Conservation (phyloP, 2,888 invertebrate genomes). For the Loripinus fragilis region DNA sequence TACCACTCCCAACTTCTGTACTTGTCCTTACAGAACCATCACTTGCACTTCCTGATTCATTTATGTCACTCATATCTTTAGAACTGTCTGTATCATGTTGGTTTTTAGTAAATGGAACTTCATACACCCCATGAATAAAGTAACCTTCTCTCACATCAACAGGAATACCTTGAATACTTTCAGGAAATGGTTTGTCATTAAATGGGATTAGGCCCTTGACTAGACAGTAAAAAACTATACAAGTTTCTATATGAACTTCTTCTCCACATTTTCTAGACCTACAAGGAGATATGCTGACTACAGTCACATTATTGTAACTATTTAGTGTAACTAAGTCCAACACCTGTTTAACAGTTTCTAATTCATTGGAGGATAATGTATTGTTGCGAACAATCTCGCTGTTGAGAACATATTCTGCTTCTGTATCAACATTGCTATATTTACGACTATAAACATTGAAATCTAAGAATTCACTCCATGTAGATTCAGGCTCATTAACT, state of each 20-base stretch:
- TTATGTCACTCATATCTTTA: not conserved
- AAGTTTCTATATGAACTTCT: conserved; percentile 35
- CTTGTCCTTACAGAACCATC: not conserved
- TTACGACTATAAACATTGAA: conserved; percentile 46
- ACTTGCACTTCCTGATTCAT: not conserved
- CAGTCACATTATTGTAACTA: conserved; percentile 46
- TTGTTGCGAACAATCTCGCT: conserved; percentile 30
- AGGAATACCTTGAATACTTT: conserved; percentile 44
- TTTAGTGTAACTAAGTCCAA: conserved; percentile 32
- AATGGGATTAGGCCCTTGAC: conserved; percentile 58
- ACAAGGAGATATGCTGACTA: conserved; percentile 39
- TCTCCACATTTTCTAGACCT: conserved; percentile 48
- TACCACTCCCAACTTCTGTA: not conserved
- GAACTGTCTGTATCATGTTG: not conserved
- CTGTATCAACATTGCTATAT: conserved; percentile 41
- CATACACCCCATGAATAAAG: conserved; percentile 32
- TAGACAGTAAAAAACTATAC: conserved; percentile 53
- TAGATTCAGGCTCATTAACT: conserved; percentile 25
- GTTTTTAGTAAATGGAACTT: not conserved
- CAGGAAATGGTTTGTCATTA: conserved; percentile 53
- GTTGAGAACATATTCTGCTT: conserved; percentile 39
- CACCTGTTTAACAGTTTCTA: conserved; percentile 23
- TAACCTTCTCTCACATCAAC: conserved; percentile 54
- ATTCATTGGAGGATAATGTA: conserved; percentile 31
- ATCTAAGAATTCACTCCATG: conserved; percentile 53